Evolutionary conservation across 2,888 invertebrate species (phyloP), one percentile per base, ranked within the genome.

Genomic region (Sclerodermus sp.): DNA sequence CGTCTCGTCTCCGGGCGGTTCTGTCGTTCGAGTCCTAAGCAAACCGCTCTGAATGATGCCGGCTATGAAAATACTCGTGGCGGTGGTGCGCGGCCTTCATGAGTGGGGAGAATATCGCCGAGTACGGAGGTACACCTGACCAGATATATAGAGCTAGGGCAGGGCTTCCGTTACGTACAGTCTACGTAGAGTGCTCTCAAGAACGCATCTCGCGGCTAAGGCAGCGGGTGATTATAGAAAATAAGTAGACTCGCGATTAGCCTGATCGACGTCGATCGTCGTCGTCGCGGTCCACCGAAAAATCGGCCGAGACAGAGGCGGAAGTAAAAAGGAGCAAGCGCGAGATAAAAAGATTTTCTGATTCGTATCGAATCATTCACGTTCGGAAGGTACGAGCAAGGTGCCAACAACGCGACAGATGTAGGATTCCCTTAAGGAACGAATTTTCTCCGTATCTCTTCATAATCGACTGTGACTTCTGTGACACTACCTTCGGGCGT

Each of bases 111-210:
- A 66, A 70, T 73, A 71, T 70, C 70, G 71, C 74, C 68, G 68
- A 64, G 72, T 68, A 73, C 70, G 68, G 73, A 66, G 71, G 74
- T 75, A 74, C 70, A 76, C 72, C 73, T 74, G 77, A 74, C 75
- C 74, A 77, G 77, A 77, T 77, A 78, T 77, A 78, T 78, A 78
- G 78, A 78, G 78, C 78, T 78, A 76, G 77, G 77, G 76, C 77
- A 76, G 73, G 77, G 73, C 75, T 77, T 74, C 74, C 74, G 76
- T 74, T 75, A 76, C 76, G 71, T 75, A 77, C 77, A 78, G 78
- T 78, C 75, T 68, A 69, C 75, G 70, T 74, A 75, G 71, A 74
- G 77, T 77, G 76, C 70, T 74, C 74, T 65, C 55, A 61, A 58
- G 65, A 57, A 71, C 71, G 70, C 72, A 72, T 71, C 72, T 72